Base-by-base conservation (phyloP, 2,113 vertebrate genomes). In the Larimichthys polyactis region DNA sequence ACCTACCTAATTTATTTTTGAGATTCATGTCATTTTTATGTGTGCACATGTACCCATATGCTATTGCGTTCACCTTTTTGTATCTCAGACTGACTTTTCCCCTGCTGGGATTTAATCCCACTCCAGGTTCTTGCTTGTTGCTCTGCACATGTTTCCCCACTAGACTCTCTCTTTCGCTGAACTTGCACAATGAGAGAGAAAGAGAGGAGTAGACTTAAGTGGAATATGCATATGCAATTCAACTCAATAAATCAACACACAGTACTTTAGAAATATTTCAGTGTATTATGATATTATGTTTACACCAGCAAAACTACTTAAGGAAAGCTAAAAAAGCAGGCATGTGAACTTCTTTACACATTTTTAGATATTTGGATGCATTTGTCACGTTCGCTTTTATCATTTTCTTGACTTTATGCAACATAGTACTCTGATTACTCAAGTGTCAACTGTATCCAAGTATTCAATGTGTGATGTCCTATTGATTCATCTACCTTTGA, bases 71-170 rank as follows among this genome's bases (percentile, higher is more conserved):
- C 48, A 27, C 49, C 22, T 55, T 57, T 57, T 20, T 51, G 60
- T 58, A 12, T 48, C 55, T 75, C n/a, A 3, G 46, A 44, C 55
- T 70, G 27, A 7, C 6, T 55, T 40, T 32, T 48, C 36, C 64
- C 63, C 54, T 68, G 69, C 60, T 59, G 81, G 81, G 81, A 66
- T 51, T 64, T 27, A n/a, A 0, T 49, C 65, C 49, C 65, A 40
- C 58, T 64, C 49, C 22, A 12, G 19, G 46, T 69, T 69, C 46
- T 59, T 17, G 8, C 62, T 55, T 46, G 29, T 59, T 36, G 44
- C 54, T 71, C 43, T 44, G n/a, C 46, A 0, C 16, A 14, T 57
- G 68, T 60, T 83, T 77, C 69, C 54, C 54, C 46, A 17, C 22
- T 6, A n/a, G 43, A 51, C 52, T 19, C 46, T 46, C n/a, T 10